Evolutionary conservation across 2,888 invertebrate species (phyloP), one percentile per base, ranked within the genome.

Genomic region (Apeira syringaria): DNA sequence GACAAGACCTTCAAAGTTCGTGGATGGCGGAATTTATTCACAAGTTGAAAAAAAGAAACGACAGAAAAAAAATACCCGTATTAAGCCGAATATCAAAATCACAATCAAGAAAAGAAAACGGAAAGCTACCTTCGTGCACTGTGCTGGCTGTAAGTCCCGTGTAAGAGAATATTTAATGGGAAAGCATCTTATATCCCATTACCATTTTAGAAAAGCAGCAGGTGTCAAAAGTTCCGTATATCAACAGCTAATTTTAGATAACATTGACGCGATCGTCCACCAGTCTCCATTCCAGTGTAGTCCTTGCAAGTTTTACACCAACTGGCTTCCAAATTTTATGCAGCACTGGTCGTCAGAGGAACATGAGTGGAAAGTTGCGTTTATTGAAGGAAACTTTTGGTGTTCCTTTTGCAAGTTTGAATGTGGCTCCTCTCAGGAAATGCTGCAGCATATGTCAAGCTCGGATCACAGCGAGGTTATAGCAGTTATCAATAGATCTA

Each of bases 271-370:
- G 44, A 93, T 97, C 49, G 94, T 96, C 3, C 91, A 93, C 44
- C 95, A 97, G 60, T 94, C 95, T 30, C 97, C 96, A 0, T 98
- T 94, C 68, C 97, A 97, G 76, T 98, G 98, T 69, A 92, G 92
- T 26, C 91, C 94, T 7, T 98, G 98, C 72, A 93, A 93, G 42
- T 98, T 96, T 78, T 98, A 96, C 73, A 95, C 95, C 58, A 96
- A 97, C 71, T 94, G 93, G 63, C 91, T 92, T 47, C 91, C 92
- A 34, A 92, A 91, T 38, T 96, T 94, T 64, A 83, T 94, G 64
- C 88, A 90, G 18, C 96, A 97, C 68, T 96, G 96, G 96, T 85
- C 88, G 46, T 94, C 95, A 2, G 75, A 88, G 0, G 87, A 90
- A 11, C 96, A 96, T 56, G 80, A 84, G 18, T 68, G 80, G 17